phyloP scores from a whole-genome alignment of 2,797 vertebrate species.

The Petrocephalus schoutedeni region DNA sequence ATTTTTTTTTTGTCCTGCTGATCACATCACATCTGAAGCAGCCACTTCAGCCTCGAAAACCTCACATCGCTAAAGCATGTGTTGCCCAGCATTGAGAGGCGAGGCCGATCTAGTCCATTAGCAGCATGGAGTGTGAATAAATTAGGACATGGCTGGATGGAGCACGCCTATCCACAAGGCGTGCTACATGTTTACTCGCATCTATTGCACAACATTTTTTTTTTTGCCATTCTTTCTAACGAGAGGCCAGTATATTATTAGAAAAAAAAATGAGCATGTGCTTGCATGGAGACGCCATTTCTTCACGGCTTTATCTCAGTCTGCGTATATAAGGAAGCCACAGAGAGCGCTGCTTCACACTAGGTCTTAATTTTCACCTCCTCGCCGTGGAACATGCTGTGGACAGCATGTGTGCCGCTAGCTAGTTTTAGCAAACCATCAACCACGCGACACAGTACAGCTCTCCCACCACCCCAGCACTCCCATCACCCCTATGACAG shows the following conservation, averaged over 20 bases:
- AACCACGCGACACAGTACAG: neutral
- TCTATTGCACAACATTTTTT: neutral
- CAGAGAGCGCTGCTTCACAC: neutral
- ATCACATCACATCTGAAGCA: neutral
- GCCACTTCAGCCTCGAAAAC: neutral
- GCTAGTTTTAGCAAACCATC: neutral
- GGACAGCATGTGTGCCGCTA: neutral
- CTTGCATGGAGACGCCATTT: neutral
- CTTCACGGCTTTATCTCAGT: neutral
- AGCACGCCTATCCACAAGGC: neutral
- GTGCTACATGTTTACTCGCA: neutral
- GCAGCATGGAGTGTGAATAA: neutral
- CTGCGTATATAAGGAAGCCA: neutral
- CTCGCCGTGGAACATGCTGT: neutral
- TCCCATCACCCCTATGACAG: neutral
- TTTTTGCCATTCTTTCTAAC: neutral
- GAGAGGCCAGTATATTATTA: neutral
- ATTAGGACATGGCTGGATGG: neutral
- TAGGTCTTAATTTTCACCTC: neutral
- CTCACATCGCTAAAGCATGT: neutral
- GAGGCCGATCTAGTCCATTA: slow-evolving; percentile 6
- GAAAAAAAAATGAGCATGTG: neutral
- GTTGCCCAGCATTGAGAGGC: neutral
- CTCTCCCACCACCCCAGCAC: neutral
- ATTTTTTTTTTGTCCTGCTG: neutral